Conservation (phyloP, 1,140 invertebrate species). For the Drosophila pandora region DNA sequence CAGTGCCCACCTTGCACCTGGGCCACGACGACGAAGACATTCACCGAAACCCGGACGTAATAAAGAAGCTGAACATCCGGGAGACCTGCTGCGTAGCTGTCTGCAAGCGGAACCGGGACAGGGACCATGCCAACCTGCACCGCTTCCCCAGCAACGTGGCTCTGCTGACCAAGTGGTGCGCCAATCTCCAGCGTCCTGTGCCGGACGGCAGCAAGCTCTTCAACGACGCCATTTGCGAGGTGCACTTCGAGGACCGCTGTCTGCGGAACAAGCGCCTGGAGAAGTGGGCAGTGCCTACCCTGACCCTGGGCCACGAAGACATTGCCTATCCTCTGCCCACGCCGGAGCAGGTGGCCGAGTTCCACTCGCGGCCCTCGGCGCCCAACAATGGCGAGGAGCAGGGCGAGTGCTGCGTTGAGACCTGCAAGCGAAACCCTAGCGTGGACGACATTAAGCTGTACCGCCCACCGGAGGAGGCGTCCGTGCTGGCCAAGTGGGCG, state of each 20-base stretch:
- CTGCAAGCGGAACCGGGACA: conserved; percentile 74
- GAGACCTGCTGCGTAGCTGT: conserved; percentile 78
- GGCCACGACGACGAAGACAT: conserved; percentile 78
- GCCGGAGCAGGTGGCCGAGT: conserved; percentile 68
- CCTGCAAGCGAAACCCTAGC: conserved; percentile 74
- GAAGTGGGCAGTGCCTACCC: conserved; percentile 75
- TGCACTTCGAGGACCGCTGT: conserved; percentile 78
- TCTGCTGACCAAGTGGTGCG: conserved; percentile 73
- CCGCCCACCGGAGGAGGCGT: conserved; percentile 69
- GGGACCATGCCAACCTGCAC: conserved; percentile 79
- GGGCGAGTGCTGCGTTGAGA: conserved; percentile 77
- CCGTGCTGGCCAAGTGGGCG: conserved; percentile 72
- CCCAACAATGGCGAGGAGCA: conserved; percentile 77
- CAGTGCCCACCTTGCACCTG: conserved; percentile 71
- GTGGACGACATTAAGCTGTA: conserved; percentile 78
- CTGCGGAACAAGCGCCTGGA: conserved; percentile 76
- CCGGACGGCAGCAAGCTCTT: conserved; percentile 77
- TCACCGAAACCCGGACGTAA: conserved; percentile 78
- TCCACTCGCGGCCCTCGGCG: conserved; percentile 64
- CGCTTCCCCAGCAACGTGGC: conserved; percentile 74
- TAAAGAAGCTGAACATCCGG: conserved; percentile 78
- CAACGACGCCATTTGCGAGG: conserved; percentile 79
- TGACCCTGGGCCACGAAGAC: conserved; percentile 69
- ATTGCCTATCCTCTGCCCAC: conserved; percentile 66
- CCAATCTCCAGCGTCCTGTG: conserved; percentile 67